Base-by-base conservation (phyloP, 2,888 invertebrate species). In the Microdon myrmicae region DNA sequence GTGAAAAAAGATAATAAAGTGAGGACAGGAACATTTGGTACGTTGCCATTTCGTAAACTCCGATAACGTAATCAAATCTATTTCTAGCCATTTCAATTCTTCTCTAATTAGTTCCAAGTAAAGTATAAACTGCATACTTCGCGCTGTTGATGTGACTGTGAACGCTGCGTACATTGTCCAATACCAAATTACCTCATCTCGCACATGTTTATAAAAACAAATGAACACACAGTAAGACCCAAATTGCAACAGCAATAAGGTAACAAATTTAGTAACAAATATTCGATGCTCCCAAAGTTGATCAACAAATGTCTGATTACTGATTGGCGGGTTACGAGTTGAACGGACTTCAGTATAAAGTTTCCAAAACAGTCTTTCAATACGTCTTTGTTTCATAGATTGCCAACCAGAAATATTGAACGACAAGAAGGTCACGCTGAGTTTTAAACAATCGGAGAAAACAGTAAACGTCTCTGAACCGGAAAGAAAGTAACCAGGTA, bases 161-260 rank as follows among this genome's bases (percentile, higher is more conserved):
- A 71, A 71, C 1, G 76, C 74, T 41, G 68, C 58, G 10, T 72
- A 76, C 29, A 71, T 60, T n/a, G n/a, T 1, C 74, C 72, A 74
- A 41, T 74, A 75, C n/a, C 71, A 55, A 1, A 55, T 0, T 13
- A 74, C 4, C 29, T 74, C 71, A 1, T 17, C 47, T 0, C 29
- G 3, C 23, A n/a, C n/a, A 16, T 35, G 2, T 37, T 9, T 1
- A 5, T 6, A 19, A 31, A n/a, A n/a, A n/a, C n/a, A n/a, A 20
- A 10, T 5, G 2, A 7, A 2, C 14, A 41, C 23, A 6, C 5
- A 16, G 22, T 3, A 10, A 9, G 9, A 13, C 1, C 32, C 38
- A 2, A 39, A 1, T 20, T n/a, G n/a, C n/a, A n/a, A n/a, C n/a
- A n/a, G n/a, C n/a, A n/a, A n/a, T n/a, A n/a, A n/a, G n/a, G n/a